Evolutionary conservation across 2,888 invertebrate genomes (phyloP).

Genomic region (Heliconius charithonia): DNA sequence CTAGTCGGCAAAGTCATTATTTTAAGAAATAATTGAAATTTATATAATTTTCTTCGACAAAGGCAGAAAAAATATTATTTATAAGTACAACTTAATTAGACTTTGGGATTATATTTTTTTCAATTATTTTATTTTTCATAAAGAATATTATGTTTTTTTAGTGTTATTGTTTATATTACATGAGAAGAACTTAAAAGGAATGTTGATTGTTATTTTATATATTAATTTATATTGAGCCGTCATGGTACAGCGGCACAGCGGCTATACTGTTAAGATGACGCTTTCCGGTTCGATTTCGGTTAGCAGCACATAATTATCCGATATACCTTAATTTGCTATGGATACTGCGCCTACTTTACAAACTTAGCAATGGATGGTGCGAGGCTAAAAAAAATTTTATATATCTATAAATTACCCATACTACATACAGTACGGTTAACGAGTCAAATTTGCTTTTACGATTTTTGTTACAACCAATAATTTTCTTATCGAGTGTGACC

Average conservation of each 20-base stretch:
- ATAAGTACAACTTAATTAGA: background rate
- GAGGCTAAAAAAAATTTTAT: no score
- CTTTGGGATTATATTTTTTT: background rate
- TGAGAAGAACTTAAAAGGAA: background rate
- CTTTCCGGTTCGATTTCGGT: background rate
- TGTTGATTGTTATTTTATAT: background rate
- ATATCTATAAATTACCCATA: no score
- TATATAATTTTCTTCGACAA: background rate
- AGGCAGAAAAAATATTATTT: background rate
- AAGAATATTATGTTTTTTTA: background rate
- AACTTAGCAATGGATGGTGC: no score
- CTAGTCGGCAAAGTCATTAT: background rate
- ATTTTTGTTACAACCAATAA: no score
- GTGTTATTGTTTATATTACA: no score
- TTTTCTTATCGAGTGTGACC: no score
- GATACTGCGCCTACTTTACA: no score
- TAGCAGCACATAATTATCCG: no score
- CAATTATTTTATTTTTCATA: slow-evolving; percentile 1
- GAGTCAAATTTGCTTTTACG: no score
- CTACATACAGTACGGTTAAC: no score
- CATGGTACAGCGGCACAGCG: background rate
- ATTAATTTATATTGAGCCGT: background rate
- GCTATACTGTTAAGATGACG: background rate
- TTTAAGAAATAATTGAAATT: background rate
- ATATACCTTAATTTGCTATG: no score